Base-by-base conservation (phyloP, 35 echinoderm and acorn worm species). In the Patiria miniata region DNA sequence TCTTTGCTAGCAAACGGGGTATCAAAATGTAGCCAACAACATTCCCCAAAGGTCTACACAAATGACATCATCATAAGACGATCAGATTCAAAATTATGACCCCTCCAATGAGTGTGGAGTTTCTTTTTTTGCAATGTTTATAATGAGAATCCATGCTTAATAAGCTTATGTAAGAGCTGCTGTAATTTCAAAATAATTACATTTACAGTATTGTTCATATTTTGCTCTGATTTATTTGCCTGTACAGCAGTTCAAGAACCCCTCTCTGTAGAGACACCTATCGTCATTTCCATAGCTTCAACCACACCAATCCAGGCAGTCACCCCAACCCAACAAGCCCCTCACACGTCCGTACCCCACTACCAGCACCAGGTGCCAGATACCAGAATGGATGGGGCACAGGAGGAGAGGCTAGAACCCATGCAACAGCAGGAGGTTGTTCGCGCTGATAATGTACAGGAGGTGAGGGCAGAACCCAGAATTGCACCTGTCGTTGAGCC, bases 241-340 rank as follows among this genome's bases (percentile, higher is more conserved):
- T 56, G 0, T 29, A 56, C 76, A 87, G 85, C 65, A 79, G 38
- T 59, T 65, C 47, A 89, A 73, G 57, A 37, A 51, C 78, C 80
- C 52, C 52, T 44, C 68, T 52, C 77, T 33, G 44, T 56, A 47
- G 44, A 77, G 91, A 92, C 52, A 32, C 86, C 37, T 79, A 73
- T 73, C 29, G 51, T 86, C 15, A 32, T 91, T 10, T 69, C 94
- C 34, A 89, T 96, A 2, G 94, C 78, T 3, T 79, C 86, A 2
- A 87, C 86, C 82, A 92, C 94, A 22, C 91, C 95, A 14, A 93
- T 97, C 61, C 91, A 93, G 78, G 95, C 91, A 0, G 95, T 93
- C 37, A 85, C 88, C n/a, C 95, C 95, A 50, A 92, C 94, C 29
- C 94, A 96, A 79, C 94, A 92, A 76, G 92, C 90, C 37, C 94